Evolutionary conservation across 2,797 vertebrate genomes (phyloP), one percentile per base, ranked within the genome.

Genomic region (Rachycentron canadum): DNA sequence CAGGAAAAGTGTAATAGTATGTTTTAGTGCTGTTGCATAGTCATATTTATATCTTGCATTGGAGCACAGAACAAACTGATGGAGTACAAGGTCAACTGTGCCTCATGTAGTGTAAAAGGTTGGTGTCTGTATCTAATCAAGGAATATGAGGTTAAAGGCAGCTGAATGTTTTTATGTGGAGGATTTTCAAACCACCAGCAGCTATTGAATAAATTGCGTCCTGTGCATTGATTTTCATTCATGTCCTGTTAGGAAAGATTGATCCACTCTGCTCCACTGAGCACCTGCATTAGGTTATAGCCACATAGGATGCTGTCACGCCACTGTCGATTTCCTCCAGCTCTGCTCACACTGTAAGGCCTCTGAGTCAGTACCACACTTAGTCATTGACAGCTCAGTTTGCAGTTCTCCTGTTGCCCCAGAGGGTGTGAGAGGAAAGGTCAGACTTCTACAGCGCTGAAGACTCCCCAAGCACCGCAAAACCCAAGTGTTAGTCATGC

Each of bases 161-260:
- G 53, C 52, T 52, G 34, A 74, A 12, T 1, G 16, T 79, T 68
- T 26, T 53, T 59, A 25, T 67, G 60, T 66, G n/a, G 58, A 30
- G 68, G 59, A 67, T 34, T 77, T 85, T 79, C 38, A 75, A 68
- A 76, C 40, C 69, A 52, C 52, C 11, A 8, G 32, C 73, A 67
- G 75, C 71, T 74, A 60, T 76, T 68, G 70, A 86, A 89, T 86
- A 75, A 84, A 88, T 73, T 67, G 53, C 58, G 69, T 84, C 80
- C 56, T 65, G 69, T 76, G 69, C 82, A 89, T 94, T 87, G 93
- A 94, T 93, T 93, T 93, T 89, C 81, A 76, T 92, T 92, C 85
- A 85, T 81, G 87, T 84, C 79, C 73, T 57, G 77, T 90, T 90
- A 81, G 73, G 30, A 64, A 66, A 59, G 86, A 92, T 93, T 86